Evolutionary conservation across 2,888 invertebrate genomes (phyloP), one percentile per base, ranked within the genome.

Genomic region (Cheilosia soror): DNA sequence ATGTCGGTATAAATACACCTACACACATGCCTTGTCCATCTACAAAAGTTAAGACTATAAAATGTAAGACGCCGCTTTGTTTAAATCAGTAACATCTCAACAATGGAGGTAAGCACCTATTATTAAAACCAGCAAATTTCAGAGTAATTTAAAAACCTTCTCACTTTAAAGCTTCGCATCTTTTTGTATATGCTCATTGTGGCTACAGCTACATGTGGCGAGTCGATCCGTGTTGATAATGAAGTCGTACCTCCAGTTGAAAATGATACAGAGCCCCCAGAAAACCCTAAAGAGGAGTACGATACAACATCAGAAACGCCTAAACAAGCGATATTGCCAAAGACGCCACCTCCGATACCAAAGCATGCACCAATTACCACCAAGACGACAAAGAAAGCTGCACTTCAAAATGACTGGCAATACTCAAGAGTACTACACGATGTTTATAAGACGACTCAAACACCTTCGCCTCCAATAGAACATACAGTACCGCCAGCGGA

Each of bases 41-140:
- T 33, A 11, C 9, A 11, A 33, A 15, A 47, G 20, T 29, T 0
- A 20, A 47, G 13, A 68, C 66, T 68, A 55, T 68, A 55, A 68
- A 68, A 55, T 42, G 15, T 2, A 11, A 29, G 0, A 11, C 40
- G 5, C 9, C 20, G 2, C 11, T 29, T 42, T 11, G 3, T 42
- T 29, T 15, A 6, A 3, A 31, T 31, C 55, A 68, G 66, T 68
- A 51, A 13, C 4, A 42, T 29, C 57, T 60, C 11, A 66, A 49
- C 76, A 72, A 77, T 82, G 76, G 71, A 60, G 53, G 77, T 77
- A 49, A 72, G 47, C 25, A 13, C 13, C 44, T 53, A 25, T 15
- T 4, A 27, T 3, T 20, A 13, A 27, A 44, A 42, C 1, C 13
- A 13, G 5, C 42, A 40, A 37, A 37, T 5, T 25, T 47, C 2